Evolutionary conservation across 2,113 vertebrate genomes (phyloP).

Genomic region (Serinus canaria): DNA sequence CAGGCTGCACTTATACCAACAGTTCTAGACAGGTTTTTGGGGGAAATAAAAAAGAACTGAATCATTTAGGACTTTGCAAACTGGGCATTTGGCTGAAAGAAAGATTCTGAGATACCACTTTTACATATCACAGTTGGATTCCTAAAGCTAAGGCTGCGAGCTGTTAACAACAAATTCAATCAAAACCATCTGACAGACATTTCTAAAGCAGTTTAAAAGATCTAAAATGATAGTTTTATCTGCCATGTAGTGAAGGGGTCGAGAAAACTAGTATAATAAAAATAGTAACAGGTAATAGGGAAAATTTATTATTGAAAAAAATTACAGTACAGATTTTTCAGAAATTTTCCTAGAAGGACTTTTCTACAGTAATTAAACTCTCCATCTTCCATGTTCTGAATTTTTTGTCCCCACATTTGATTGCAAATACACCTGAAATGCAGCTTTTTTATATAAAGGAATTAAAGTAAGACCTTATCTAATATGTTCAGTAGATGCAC

Average conservation of each 20-base stretch:
- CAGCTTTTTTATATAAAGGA: background rate
- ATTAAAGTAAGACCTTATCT: background rate
- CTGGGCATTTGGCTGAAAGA: background rate
- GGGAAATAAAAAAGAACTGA: background rate
- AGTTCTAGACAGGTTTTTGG: background rate
- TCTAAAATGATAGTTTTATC: background rate
- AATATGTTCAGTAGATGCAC: background rate
- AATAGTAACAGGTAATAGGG: background rate
- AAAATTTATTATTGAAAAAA: background rate
- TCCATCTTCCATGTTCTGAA: background rate
- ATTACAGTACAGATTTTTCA: background rate
- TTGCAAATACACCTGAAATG: background rate
- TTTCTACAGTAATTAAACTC: background rate
- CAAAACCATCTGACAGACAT: background rate
- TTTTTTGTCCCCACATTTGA: background rate
- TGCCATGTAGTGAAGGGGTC: background rate
- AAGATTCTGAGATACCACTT: background rate
- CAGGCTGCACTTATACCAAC: background rate
- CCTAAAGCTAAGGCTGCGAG: constrained; percentile 19
- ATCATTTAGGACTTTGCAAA: background rate
- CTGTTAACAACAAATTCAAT: constrained; percentile 44
- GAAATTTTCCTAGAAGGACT: background rate
- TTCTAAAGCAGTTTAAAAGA: background rate
- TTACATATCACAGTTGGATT: constrained; percentile 24
- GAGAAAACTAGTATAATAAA: background rate